A percentile compares a stretch with the other conserved stretches of the same genome.
Conservation (phyloP, 2,888 invertebrate genomes). For the Abrostola tripartita region DNA sequence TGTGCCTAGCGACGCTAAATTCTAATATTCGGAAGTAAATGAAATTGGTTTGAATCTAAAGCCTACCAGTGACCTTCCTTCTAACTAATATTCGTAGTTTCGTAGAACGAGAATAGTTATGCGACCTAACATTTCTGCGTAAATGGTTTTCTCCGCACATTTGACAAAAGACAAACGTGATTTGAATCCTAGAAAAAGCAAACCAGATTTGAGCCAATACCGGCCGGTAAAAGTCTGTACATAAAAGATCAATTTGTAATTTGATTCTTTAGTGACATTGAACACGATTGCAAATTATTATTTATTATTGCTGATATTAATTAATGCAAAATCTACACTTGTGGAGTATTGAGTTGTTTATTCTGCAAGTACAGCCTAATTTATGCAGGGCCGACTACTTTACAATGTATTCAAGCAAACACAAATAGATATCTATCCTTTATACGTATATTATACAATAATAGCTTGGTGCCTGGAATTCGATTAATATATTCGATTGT, state of each 20-base stretch:
- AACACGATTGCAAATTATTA: conserved; percentile 17
- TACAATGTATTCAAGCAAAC: conserved; percentile 31
- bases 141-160: neutral
- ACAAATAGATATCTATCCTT: neutral
- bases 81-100: neutral
- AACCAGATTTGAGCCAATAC: neutral
- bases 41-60: no score
- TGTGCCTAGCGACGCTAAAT: no score
- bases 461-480: no score
- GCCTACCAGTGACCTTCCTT: neutral
- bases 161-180: conserved; percentile 2
- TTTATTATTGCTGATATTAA: conserved; percentile 17
- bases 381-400: conserved; percentile 32
- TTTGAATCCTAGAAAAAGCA: neutral
- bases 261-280: conserved; percentile 23
- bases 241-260: conserved; percentile 1
- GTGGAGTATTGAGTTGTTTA: conserved; percentile 32
- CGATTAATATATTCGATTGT: no score
- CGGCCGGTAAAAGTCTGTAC: neutral
- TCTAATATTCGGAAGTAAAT: no score
- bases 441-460: no score
- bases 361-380: conserved; percentile 41
- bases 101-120: neutral
- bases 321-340: conserved; percentile 28
- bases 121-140: no score